phyloP scores from a whole-genome alignment of 2,113 vertebrate genomes.

The Chaetops frenatus region DNA sequence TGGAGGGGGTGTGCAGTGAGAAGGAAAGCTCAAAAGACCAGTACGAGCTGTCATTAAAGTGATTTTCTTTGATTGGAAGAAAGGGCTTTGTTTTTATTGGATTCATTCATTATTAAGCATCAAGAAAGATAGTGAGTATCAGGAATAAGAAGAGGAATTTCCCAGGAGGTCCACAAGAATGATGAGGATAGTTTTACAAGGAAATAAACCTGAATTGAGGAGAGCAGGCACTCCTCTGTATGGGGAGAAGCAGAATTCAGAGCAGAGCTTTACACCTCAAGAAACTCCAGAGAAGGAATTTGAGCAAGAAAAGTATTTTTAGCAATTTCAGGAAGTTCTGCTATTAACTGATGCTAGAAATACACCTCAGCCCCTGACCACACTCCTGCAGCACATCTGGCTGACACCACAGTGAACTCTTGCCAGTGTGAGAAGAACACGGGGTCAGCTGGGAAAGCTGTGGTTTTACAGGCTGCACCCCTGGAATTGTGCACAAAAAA shows the following conservation, averaged over 20 bases:
- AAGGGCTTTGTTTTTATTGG: not conserved
- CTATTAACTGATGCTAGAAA: not conserved
- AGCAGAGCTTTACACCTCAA: not conserved
- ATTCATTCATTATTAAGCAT: slow-evolving; percentile 16
- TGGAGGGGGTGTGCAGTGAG: not conserved
- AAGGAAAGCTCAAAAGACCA: slow-evolving; percentile 1
- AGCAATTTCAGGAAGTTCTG: not conserved
- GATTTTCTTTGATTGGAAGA: slow-evolving; percentile 16
- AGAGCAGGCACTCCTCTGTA: not conserved
- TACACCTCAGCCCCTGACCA: not conserved
- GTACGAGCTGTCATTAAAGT: not conserved
- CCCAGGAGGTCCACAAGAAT: not conserved
- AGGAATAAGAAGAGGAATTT: not conserved
- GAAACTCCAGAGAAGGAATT: not conserved
- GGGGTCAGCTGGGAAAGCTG: not conserved
- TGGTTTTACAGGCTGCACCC: not conserved
- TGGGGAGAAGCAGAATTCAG: not conserved
- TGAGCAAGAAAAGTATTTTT: not conserved
- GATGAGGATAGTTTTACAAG: not conserved
- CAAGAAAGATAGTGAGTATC: not conserved
- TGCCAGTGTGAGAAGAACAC: not conserved
- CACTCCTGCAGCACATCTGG: not conserved
- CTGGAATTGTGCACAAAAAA: not conserved
- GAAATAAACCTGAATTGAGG: not conserved
- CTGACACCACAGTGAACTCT: not conserved